Conservation (phyloP, 2,797 vertebrate species). For the Lacerta viridis region DNA sequence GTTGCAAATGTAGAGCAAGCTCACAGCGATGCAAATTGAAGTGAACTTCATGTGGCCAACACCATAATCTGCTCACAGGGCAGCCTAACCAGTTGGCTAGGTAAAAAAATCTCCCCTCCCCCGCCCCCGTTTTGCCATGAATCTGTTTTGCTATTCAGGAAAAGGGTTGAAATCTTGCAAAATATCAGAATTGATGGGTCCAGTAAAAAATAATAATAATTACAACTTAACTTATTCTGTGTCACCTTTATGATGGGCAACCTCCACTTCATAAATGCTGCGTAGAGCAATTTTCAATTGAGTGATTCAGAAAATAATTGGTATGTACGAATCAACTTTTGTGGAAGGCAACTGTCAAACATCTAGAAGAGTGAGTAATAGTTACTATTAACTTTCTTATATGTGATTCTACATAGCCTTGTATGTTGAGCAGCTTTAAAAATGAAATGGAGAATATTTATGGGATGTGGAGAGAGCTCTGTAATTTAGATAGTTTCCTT, state of each 20-base stretch:
- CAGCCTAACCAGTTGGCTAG: not conserved
- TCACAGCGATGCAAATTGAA: not conserved
- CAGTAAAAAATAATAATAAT: not conserved
- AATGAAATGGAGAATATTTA: not conserved
- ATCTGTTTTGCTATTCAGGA: constrained; percentile 3
- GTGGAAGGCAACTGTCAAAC: constrained; percentile 8
- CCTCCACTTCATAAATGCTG: constrained; percentile 6
- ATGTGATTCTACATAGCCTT: constrained; percentile 3
- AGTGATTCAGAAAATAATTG: constrained; percentile 39
- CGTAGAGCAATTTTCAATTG: constrained; percentile 3
- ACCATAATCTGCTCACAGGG: not conserved
- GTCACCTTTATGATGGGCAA: not conserved
- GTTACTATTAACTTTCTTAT: constrained; percentile 27
- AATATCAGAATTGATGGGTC: not conserved
- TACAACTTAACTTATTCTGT: constrained; percentile 4
- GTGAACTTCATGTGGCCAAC: not conserved
- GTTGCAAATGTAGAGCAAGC: not conserved
- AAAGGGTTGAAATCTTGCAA: not conserved
- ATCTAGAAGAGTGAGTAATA: constrained; percentile 29
- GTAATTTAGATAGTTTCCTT: not conserved
- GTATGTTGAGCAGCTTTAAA: constrained; percentile 3
- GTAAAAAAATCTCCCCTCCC: not conserved
- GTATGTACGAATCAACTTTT: constrained; percentile 13
- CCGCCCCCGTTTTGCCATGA: not conserved
- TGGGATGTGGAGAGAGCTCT: not conserved